Base-by-base conservation (phyloP, 2,797 vertebrate genomes). In the Premnoplex brunnescens region DNA sequence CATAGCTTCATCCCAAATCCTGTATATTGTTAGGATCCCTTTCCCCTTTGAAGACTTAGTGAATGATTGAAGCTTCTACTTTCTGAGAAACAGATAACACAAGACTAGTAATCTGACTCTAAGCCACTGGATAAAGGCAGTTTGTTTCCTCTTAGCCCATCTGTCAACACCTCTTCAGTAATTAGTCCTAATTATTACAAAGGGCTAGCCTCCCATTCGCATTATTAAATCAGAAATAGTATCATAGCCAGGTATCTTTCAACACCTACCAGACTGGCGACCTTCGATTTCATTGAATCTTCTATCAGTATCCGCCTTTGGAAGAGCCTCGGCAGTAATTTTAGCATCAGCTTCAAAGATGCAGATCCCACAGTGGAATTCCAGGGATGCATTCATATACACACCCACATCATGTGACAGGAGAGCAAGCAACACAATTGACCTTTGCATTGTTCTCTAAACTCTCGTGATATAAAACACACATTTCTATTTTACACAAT, bases 161-260 rank as follows among this genome's bases (percentile, higher is more conserved):
- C 99, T 99, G 99, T 99, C 99, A 99, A 99, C 99, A 99, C 99
- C 99, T 99, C 98, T 97, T 97, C 98, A 98, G 98, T 99, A 99
- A 99, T 99, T 99, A 99, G 99, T 99, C 98, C 99, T 99, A 99
- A 99, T 99, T 99, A 99, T 99, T 99, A 99, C 99, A 99, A 98
- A 99, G 99, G 98, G 98, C 99, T 99, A 98, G 99, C 99, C 99
- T 99, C 99, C 99, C 99, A 98, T 99, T 99, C 98, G 99, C 98
- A 98, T 99, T 99, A 99, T 99, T 99, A 99, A 99, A 99, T 99
- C 99, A 99, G 99, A 99, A 99, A 98, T 98, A 98, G 98, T 98
- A 98, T 98, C 98, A 98, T 98, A 98, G 99, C 99, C 97, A 98
- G 98, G 97, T 97, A 98, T 99, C 99, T 99, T 98, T 99, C 99